Evolutionary conservation across 2,888 invertebrate species (phyloP).

Genomic region (Chymomyza procnemis): DNA sequence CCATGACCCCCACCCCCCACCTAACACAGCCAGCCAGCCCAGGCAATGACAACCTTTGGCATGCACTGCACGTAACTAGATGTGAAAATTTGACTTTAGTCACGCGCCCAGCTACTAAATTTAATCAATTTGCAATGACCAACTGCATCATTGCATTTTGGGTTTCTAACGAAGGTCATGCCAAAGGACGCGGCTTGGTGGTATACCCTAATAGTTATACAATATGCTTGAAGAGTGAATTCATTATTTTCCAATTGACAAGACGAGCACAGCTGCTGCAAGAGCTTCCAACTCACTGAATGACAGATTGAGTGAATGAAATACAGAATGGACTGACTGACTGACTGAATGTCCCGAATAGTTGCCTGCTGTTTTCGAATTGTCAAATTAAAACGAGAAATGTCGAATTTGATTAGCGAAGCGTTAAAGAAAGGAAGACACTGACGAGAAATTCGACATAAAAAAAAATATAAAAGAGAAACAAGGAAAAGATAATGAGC

Average conservation of each 20-base stretch:
- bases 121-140: conserved; percentile 55
- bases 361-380: conserved; percentile 53
- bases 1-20: neutral
- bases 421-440: conserved; percentile 47
- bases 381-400: conserved; percentile 71
- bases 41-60: neutral
- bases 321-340: neutral
- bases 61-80: conserved; percentile 38
- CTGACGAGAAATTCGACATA: neutral
- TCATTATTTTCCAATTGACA: conserved; percentile 71
- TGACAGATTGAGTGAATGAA: neutral
- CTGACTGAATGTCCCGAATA: neutral
- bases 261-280: conserved; percentile 60
- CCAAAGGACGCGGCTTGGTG: conserved; percentile 6
- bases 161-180: conserved; percentile 33
- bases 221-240: conserved; percentile 20
- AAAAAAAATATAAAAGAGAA: conserved; percentile 29
- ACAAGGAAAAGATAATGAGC: conserved; percentile 58
- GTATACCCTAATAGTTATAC: neutral
- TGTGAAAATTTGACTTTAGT: conserved; percentile 35
- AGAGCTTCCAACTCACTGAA: conserved; percentile 8
- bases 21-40: neutral
- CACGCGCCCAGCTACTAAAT: conserved; percentile 61
- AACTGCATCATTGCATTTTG: neutral
- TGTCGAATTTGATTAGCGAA: conserved; percentile 73